These are phyloP conservation scores for Bombus polaris DNA, from an alignment of 1,140 invertebrate species.

Conservation along the genomic window DNA sequence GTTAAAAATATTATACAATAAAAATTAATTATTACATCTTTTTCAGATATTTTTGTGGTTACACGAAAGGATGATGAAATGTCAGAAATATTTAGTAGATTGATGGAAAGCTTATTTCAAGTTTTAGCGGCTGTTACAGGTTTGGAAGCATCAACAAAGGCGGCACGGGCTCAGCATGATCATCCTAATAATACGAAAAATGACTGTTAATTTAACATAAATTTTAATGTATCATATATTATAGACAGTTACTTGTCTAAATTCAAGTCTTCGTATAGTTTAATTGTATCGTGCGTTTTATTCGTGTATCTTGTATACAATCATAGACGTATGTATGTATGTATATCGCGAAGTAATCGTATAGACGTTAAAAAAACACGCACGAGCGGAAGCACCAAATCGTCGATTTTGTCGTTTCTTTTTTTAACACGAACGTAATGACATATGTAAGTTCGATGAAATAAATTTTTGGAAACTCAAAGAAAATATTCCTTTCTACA, in stretches of 20 bases:
- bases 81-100: conserved; percentile 85
- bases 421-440: conserved; percentile 53
- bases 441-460: conserved; percentile 44
- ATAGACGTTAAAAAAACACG: conserved; percentile 20
- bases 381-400: conserved; percentile 26
- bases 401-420: conserved; percentile 38
- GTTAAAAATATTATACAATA: too few species aligned
- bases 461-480: conserved; percentile 53
- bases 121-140: conserved; percentile 85
- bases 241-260: conserved; percentile 29
- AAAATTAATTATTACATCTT: not conserved
- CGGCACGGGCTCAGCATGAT: conserved; percentile 72
- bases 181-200: conserved; percentile 75
- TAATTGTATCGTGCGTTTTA: conserved; percentile 54
- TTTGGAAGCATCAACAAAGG: conserved; percentile 80
- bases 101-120: conserved; percentile 87
- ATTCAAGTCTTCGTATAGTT: conserved; percentile 56
- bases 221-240: conserved; percentile 55
- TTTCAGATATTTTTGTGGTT: conserved; percentile 86
- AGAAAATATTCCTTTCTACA: not conserved
- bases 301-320: conserved; percentile 49
- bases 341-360: conserved; percentile 38
- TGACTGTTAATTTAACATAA: conserved; percentile 75
- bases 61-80: conserved; percentile 86
- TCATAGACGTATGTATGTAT: conserved; percentile 43